Evolutionary conservation across 2,797 vertebrate genomes (phyloP).

Genomic region (Psittacula echo): DNA sequence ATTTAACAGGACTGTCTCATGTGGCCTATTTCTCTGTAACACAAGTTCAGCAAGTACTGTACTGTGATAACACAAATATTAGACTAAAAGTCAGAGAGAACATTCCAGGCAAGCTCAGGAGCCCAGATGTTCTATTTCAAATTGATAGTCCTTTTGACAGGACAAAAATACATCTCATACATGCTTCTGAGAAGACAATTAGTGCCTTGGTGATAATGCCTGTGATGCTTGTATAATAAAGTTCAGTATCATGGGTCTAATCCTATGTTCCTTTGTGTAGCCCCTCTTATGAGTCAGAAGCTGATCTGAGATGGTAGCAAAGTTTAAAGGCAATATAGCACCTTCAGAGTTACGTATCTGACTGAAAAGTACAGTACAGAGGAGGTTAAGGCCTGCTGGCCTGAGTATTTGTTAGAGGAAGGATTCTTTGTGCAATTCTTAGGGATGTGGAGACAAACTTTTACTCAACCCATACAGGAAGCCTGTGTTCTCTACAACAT

Average conservation of each 20-base stretch:
- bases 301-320: neutral
- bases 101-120: neutral
- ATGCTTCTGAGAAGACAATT: conserved; percentile 17
- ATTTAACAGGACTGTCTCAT: neutral
- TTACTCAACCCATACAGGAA: neutral
- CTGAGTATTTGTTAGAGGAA: neutral
- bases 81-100: neutral
- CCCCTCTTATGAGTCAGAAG: neutral
- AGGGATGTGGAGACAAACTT: neutral
- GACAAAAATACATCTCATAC: neutral
- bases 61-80: neutral
- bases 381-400: neutral
- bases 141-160: neutral
- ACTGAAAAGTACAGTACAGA: neutral
- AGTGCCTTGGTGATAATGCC: neutral
- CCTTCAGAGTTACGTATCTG: neutral
- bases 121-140: neutral
- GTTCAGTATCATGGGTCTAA: neutral
- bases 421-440: neutral
- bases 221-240: neutral
- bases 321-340: neutral
- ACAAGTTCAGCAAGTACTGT: neutral
- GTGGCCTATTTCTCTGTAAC: neutral
- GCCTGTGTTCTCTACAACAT: neutral
- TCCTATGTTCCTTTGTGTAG: neutral